Evolutionary conservation across 2,888 invertebrate genomes (phyloP), one percentile per base, ranked within the genome.

Genomic region (Epinotia brunnichana): DNA sequence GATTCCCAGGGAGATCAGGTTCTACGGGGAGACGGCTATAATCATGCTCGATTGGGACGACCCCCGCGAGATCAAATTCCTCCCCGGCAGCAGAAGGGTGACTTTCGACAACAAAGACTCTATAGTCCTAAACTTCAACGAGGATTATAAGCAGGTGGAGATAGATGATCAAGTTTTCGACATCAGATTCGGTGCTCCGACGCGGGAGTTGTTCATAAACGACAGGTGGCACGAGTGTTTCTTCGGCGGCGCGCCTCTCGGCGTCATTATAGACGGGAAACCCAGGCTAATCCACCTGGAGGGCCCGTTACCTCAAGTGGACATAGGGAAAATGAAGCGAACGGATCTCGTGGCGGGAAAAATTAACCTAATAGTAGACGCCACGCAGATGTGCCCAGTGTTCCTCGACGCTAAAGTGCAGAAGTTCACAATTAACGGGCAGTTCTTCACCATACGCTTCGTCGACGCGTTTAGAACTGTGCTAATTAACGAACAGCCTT

Each of bases 221-320:
- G 96, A 96, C 10, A 94, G 96, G 74, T 97, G 97, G 94, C 98
- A 96, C 86, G 98, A 98, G 85, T 97, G 98, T 80, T 97, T 96
- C 87, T 99, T 99, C 86, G 98, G 97, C 44, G 98, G 98, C 0
- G 96, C 97, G 60, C 96, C 97, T 0, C 95, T 98, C 62, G 95
- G 95, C 1, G 96, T 98, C 11, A 95, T 96, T 57, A 94, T 99
- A 51, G 96, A 96, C 73, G 96, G 96, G 1, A 95, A 96, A 75
- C 94, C 95, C n/a, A 95, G 97, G 75, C 92, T 95, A 59, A 94
- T 99, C 1, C 96, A 97, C 81, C 91, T 99, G 10, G 97, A 97
- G 80, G 99, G 99, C 0, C 97, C 98, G 0, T 95, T 98, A 3
- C 99, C 99, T 0, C 97, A 97, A 89, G 99, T 99, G 0, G 97